Base-by-base conservation (phyloP, 2,888 invertebrate genomes). In the Dicyrtoma fusca region DNA sequence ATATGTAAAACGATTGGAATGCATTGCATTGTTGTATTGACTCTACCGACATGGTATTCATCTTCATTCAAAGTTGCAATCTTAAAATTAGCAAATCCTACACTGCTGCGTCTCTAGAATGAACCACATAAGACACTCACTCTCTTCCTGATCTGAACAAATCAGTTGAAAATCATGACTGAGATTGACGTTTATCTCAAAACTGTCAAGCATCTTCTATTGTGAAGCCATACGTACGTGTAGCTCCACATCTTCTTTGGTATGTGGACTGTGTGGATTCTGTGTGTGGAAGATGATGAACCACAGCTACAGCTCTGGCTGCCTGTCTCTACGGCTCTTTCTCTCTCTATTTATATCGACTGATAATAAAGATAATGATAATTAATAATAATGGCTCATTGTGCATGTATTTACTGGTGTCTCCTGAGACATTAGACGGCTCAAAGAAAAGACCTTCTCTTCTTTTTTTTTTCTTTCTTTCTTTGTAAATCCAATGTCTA, bases 111-210 rank as follows among this genome's bases (percentile, higher is more conserved):
- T n/a, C n/a, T n/a, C n/a, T n/a, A n/a, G n/a, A n/a, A n/a, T n/a
- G n/a, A n/a, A n/a, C n/a, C n/a, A n/a, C n/a, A n/a, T n/a, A n/a
- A n/a, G n/a, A n/a, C n/a, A n/a, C n/a, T n/a, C n/a, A n/a, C n/a
- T n/a, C n/a, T n/a, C n/a, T n/a, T n/a, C n/a, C n/a, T 55, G 55
- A 55, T 55, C 55, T 21, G 55, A 55, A 21, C 55, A 55, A 55
- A 55, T 55, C 55, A 55, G 55, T 55, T 19, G 55, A 55, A 55
- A 55, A 55, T 55, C 55, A 55, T 55, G 55, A 55, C 25, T 3
- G 25, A 55, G 55, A 55, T 55, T 55, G 55, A 55, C 55, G 55
- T 55, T 21, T 10, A 55, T 55, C 55, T 55, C 25, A 23, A 55
- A 55, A 55, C 55, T 55, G 55, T 55, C 55, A 55, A 13, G 23